A percentile compares a stretch with the other conserved stretches of the same genome.
Evolutionary conservation across 2,888 invertebrate species (phyloP).

Genomic region (Sthenelais limicola): DNA sequence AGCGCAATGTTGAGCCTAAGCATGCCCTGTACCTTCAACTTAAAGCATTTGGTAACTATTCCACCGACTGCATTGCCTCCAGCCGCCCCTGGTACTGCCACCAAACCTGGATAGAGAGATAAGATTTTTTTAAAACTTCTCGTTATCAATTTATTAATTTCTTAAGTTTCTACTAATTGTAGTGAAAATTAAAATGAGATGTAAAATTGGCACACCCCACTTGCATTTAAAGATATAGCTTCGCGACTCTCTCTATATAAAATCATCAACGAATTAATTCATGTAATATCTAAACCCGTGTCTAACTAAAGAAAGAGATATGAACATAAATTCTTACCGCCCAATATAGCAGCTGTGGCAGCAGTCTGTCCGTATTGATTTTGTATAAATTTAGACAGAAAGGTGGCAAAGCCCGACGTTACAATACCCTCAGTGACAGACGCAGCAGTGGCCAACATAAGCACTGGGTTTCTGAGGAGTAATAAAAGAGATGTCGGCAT

Average conservation of each 20-base stretch:
- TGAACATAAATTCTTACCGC: constrained; percentile 75
- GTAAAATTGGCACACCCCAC: not conserved
- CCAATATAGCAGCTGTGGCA: constrained; percentile 79
- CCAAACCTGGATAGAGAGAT: constrained; percentile 57
- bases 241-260: too few relatives aligned
- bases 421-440: constrained; percentile 79
- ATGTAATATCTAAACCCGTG: not conserved
- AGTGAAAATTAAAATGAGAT: not conserved
- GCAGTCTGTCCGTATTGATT: constrained; percentile 81
- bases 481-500: constrained; percentile 74
- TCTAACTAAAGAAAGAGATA: too few relatives aligned
- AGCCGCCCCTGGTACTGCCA: constrained; percentile 65
- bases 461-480: constrained; percentile 78
- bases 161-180: not conserved
- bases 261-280: not conserved
- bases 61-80: constrained; percentile 66
- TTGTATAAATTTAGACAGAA: constrained; percentile 83
- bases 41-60: constrained; percentile 58
- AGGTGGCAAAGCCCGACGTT: constrained; percentile 79
- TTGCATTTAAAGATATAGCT: too few relatives aligned
- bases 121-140: not conserved
- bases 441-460: constrained; percentile 70
- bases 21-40: constrained; percentile 61
- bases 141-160: not conserved
- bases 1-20: constrained; percentile 56